Evolutionary conservation across 2,797 vertebrate species (phyloP).

Genomic region (Cuniculus paca): DNA sequence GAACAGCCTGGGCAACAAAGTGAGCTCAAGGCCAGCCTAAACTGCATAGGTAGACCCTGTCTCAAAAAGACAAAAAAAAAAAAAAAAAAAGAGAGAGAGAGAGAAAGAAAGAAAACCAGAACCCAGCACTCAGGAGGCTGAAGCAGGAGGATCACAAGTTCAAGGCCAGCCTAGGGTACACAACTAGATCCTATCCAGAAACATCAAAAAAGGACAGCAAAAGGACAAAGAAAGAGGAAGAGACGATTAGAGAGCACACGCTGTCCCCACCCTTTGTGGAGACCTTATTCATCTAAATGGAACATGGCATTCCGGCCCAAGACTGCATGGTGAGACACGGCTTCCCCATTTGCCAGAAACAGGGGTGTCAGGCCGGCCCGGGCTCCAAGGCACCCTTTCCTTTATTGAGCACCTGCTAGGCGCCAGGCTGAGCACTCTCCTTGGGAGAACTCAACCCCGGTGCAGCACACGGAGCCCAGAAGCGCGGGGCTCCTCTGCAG

Average conservation of each 20-base stretch:
- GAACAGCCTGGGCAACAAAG: not conserved
- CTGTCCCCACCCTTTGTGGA: not conserved
- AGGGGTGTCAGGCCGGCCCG: fast-evolving
- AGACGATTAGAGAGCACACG: not conserved
- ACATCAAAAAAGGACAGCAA: not conserved
- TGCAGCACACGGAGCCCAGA: not conserved
- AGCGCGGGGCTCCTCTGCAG: not conserved
- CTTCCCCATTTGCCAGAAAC: not conserved
- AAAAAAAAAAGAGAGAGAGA: too few species aligned
- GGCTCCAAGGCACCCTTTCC: not conserved
- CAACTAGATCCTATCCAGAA: not conserved
- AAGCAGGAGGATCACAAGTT: too few species aligned
- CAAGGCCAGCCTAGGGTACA: too few species aligned
- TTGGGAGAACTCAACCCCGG: not conserved
- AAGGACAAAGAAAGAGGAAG: not conserved
- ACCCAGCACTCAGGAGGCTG: too few species aligned
- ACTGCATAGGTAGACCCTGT: not conserved
- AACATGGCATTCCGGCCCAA: fast-evolving
- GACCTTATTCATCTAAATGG: not conserved
- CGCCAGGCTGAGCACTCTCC: fast-evolving
- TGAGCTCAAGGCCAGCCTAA: not conserved
- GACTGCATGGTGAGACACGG: fast-evolving
- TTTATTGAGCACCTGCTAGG: not conserved
- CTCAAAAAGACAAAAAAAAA: not conserved
- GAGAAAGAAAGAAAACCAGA: too few species aligned